Percentiles rank a stretch among this genome's conserved stretches.
Conservation (phyloP, 2,888 invertebrate species). For the Leptinotarsa peninsularis region DNA sequence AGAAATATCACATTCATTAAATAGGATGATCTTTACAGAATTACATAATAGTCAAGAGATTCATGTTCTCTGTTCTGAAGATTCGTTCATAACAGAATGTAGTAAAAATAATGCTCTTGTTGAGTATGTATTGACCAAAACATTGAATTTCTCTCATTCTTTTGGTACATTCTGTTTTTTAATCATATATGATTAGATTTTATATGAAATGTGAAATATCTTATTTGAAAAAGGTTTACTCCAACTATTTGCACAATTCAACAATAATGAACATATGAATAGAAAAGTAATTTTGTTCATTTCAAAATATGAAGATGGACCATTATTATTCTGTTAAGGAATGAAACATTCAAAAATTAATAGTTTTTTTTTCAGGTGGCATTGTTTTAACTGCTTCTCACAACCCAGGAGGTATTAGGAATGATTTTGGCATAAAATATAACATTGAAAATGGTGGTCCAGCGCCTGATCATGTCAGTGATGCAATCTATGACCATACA, state of each 20-base stretch:
- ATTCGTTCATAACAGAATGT: too few relatives aligned
- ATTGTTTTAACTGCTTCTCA: constrained; percentile 98
- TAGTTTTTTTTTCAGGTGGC: constrained; percentile 74
- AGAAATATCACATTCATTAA: too few relatives aligned
- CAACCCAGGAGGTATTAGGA: constrained; percentile 97
- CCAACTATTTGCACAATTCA: too few relatives aligned
- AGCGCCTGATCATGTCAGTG: constrained; percentile 91
- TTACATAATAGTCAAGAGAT: too few relatives aligned
- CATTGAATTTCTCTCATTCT: too few relatives aligned
- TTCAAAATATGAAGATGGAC: neutral
- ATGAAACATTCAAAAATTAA: neutral
- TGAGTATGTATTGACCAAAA: too few relatives aligned
- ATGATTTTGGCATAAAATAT: constrained; percentile 99
- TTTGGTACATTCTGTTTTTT: too few relatives aligned
- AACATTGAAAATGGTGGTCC: constrained; percentile 98
- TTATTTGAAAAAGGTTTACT: too few relatives aligned
- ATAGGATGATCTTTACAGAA: too few relatives aligned
- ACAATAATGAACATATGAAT: neutral
- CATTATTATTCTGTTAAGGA: neutral
- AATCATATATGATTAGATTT: neutral
- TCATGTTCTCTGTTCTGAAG: too few relatives aligned
- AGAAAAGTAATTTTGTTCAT: neutral
- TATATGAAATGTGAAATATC: neutral
- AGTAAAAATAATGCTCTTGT: too few relatives aligned
- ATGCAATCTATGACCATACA: constrained; percentile 86